Conservation (phyloP, 2,888 invertebrate genomes). For the Melanchra persicariae region DNA sequence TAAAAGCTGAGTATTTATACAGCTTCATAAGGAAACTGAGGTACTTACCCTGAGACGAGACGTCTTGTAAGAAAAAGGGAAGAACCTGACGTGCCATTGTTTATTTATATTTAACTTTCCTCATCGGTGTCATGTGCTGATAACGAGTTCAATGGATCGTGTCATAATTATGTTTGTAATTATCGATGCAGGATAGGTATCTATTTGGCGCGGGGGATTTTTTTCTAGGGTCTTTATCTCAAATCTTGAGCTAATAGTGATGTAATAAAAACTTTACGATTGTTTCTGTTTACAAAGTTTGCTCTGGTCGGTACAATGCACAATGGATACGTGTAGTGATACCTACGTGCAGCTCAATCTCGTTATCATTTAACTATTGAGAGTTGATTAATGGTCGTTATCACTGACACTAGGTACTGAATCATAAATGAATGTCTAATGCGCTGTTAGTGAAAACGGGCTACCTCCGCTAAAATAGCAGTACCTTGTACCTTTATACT, state of each 20-base stretch:
- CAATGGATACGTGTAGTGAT: too few species aligned
- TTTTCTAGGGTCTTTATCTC: background rate
- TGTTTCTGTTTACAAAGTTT: background rate
- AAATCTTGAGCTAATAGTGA: background rate
- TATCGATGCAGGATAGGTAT: background rate
- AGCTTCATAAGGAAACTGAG: conserved; percentile 42
- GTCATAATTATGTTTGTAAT: conserved; percentile 2
- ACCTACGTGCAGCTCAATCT: too few species aligned
- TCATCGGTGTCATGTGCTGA: conserved; percentile 21
- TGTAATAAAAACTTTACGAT: conserved; percentile 3
- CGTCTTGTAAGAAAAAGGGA: conserved; percentile 31
- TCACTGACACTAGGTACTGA: background rate
- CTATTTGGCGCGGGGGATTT: conserved; percentile 12
- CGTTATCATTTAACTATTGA: background rate
- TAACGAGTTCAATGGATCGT: conserved; percentile 16
- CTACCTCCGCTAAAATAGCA: too few species aligned
- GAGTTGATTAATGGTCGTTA: background rate
- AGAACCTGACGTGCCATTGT: conserved; percentile 40
- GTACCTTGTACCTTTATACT: too few species aligned
- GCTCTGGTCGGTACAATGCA: too few species aligned
- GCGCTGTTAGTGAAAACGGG: too few species aligned
- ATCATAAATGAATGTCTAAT: background rate
- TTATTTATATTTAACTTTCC: conserved; percentile 32
- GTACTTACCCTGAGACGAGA: conserved; percentile 40
- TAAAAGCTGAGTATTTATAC: conserved; percentile 45